phyloP scores from a whole-genome alignment of 2,113 vertebrate genomes.

The Panthera leo region DNA sequence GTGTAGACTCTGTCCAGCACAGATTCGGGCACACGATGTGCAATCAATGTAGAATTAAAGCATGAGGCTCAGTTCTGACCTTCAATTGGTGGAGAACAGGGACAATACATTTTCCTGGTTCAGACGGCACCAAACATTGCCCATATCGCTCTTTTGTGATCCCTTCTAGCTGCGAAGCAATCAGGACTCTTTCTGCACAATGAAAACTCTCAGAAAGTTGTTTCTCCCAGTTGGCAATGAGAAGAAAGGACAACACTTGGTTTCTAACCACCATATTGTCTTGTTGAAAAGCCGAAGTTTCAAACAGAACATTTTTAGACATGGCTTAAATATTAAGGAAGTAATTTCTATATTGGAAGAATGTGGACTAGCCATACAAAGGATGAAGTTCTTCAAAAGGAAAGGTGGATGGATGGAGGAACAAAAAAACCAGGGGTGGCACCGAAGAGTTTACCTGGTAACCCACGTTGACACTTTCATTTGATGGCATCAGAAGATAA shows the following conservation, averaged over 20 bases:
- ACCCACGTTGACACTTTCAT: neutral
- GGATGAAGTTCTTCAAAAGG: neutral
- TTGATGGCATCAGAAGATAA: neutral
- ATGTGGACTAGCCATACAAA: neutral
- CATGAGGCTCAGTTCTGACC: neutral
- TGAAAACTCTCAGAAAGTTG: neutral
- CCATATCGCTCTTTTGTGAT: neutral
- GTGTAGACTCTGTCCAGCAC: neutral
- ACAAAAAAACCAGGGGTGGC: neutral
- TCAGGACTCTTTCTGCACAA: neutral
- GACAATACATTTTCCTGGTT: neutral
- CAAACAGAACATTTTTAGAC: neutral
- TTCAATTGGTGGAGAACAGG: neutral
- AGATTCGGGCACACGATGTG: neutral
- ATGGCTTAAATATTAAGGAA: neutral
- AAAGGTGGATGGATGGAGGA: neutral
- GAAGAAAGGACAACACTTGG: neutral
- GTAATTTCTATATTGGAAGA: neutral
- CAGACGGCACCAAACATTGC: neutral
- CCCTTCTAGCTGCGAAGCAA: neutral
- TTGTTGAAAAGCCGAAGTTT: neutral
- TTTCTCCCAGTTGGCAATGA: neutral
- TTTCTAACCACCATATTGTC: neutral
- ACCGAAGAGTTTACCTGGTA: neutral
- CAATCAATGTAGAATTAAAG: neutral